phyloP scores from a whole-genome alignment of 2,888 invertebrate species.

The Synanthedon tipuliformis region DNA sequence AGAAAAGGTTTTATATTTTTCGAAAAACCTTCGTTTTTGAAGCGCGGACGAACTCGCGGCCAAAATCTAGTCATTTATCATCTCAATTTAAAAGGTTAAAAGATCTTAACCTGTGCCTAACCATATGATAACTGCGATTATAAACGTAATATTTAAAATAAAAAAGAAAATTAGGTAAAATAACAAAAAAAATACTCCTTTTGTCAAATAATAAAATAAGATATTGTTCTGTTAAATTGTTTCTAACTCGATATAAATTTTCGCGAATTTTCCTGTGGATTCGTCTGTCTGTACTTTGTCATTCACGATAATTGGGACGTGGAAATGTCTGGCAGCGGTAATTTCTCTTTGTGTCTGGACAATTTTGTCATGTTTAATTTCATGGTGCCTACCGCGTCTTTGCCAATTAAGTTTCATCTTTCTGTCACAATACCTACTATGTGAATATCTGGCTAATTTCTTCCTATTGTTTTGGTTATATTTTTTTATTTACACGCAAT shows the following conservation, averaged over 20 bases:
- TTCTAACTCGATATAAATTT: conserved; percentile 24
- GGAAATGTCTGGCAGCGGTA: conserved; percentile 32
- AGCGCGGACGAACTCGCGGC: too few species aligned
- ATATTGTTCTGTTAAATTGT: conserved; percentile 15
- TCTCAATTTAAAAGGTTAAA: too few species aligned
- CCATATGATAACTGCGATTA: too few species aligned
- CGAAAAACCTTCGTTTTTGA: too few species aligned
- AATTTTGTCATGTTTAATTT: conserved; percentile 56
- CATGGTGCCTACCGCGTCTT: conserved; percentile 33
- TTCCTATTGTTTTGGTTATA: too few species aligned
- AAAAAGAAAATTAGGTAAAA: background rate
- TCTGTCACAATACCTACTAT: conserved; percentile 8
- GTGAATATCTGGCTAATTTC: too few species aligned
- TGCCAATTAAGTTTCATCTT: conserved; percentile 28
- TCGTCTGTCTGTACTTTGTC: conserved; percentile 40
- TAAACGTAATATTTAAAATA: background rate
- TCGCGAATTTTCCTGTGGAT: conserved; percentile 11
- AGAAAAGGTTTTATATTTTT: too few species aligned
- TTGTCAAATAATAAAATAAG: conserved; percentile 6
- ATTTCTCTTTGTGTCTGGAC: conserved; percentile 47
- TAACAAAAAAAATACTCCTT: conserved; percentile 11
- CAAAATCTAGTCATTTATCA: too few species aligned
- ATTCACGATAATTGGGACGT: conserved; percentile 46
- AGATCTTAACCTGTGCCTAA: too few species aligned
- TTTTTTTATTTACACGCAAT: too few species aligned